Percentiles rank a stretch among this genome's conserved stretches.
Evolutionary conservation across 2,888 invertebrate genomes (phyloP).

Genomic region (Meiosimyza decipiens): DNA sequence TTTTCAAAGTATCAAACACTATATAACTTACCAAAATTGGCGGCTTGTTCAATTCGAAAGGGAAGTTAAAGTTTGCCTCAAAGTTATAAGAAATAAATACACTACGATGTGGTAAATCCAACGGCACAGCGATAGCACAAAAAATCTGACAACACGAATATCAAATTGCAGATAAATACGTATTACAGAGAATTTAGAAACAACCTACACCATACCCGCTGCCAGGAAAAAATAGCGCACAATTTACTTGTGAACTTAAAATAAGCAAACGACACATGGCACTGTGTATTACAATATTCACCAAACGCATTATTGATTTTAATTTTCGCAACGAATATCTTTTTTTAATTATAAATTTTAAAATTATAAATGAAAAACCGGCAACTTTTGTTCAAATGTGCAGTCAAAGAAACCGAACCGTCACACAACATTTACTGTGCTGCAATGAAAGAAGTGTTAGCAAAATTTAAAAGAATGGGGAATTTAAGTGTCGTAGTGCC

Average conservation of each 20-base stretch:
- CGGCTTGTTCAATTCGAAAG: conserved; percentile 67
- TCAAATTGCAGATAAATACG: conserved; percentile 46
- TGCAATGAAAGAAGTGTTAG: conserved; percentile 4
- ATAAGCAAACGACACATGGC: not conserved
- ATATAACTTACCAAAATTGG: conserved; percentile 50
- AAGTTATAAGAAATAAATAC: conserved; percentile 81
- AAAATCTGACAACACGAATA: conserved; percentile 70
- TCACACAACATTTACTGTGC: not conserved
- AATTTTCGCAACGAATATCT: not conserved
- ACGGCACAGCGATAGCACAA: conserved; percentile 75
- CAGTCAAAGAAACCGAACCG: not conserved
- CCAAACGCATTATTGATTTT: not conserved
- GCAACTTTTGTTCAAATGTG: not conserved
- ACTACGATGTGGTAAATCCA: conserved; percentile 75
- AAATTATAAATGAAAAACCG: not conserved
- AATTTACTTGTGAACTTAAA: conserved; percentile 10
- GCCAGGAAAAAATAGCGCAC: conserved; percentile 51
- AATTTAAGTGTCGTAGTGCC: too few relatives aligned
- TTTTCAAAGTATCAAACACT: not conserved
- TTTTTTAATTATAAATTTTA: not conserved
- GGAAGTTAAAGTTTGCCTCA: conserved; percentile 74
- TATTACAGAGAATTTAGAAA: not conserved
- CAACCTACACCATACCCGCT: conserved; percentile 58
- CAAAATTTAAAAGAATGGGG: not conserved
- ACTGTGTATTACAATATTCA: not conserved